A percentile compares a stretch with the other conserved stretches of the same genome.
Conservation (phyloP, 2,888 invertebrate species). For the Tipula vernalis region DNA sequence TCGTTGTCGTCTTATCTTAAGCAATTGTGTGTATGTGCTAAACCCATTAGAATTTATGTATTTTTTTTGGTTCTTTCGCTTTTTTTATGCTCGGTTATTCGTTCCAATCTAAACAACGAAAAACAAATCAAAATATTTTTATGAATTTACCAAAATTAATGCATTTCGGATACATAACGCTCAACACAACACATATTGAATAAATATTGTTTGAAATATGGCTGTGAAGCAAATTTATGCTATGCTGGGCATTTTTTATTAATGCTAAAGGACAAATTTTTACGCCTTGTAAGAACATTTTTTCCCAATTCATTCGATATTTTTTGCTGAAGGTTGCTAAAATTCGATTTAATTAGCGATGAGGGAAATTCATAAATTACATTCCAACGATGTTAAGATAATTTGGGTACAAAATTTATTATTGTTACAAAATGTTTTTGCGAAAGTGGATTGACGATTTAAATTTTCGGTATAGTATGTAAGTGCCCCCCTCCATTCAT, state of each 20-base stretch:
- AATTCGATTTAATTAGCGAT: background rate
- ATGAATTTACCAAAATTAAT: background rate
- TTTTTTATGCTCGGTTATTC: background rate
- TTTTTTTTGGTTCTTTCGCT: background rate
- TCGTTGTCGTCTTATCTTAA: background rate
- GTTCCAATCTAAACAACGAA: background rate
- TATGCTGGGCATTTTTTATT: background rate
- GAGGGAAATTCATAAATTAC: background rate
- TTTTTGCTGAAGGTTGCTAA: background rate
- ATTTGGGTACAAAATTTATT: no score
- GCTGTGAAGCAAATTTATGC: background rate
- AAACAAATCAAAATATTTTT: background rate
- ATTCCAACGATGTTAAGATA: no score
- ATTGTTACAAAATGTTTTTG: no score
- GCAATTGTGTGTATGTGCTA: background rate
- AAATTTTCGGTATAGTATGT: no score
- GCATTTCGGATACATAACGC: background rate
- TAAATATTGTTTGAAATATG: background rate
- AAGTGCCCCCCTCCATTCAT: no score
- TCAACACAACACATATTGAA: no score
- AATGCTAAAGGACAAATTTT: background rate
- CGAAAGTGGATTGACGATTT: no score
- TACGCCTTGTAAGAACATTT: background rate
- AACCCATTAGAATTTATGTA: background rate
- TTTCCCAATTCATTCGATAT: background rate